Evolutionary conservation across 2,797 vertebrate species (phyloP), one percentile per base, ranked within the genome.

Genomic region (Melanotaenia boesemani): DNA sequence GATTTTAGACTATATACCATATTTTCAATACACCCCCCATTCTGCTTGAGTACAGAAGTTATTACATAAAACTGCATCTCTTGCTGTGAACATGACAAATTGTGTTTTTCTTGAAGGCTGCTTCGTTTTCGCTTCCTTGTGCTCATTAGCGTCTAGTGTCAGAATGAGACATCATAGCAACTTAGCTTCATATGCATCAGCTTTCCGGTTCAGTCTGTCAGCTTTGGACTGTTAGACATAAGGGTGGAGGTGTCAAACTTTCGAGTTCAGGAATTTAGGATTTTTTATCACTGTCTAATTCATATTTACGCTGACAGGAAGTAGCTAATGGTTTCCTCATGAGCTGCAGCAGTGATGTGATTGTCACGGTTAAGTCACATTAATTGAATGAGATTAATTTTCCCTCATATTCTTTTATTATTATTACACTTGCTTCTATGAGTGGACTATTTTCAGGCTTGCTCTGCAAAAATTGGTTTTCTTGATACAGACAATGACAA

Each of bases 111-210:
- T 79, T 81, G 77, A 77, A 71, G 74, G 44, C 81, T 11, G 57
- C 71, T 80, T 46, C 63, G 39, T 80, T 79, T 76, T 67, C 24
- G 69, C 80, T 80, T 74, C 71, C 62, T 70, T 85, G 82, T 37
- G 5, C 80, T 80, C 74, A 72, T 89, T 83, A 78, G 56, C 34
- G 10, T 70, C 1, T 56, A 74, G 46, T 22, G 74, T 70, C 82
- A 82, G 80, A 58, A 59, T 8, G 60, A 72, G 82, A 81, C 79
- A 80, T 90, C 68, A 84, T 84, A 81, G 61, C 86, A 85, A 90
- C 84, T 87, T 88, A 88, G 48, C 89, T 90, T 88, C 77, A 57
- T 61, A 72, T 63, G 81, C 30, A 73, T 37, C 20, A 15, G 26
- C 62, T 73, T 46, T 18, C 68, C 56, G 5, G 59, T 37, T 55